Evolutionary conservation across 2,113 vertebrate species (phyloP).

Genomic region (Maccullochella peelii): DNA sequence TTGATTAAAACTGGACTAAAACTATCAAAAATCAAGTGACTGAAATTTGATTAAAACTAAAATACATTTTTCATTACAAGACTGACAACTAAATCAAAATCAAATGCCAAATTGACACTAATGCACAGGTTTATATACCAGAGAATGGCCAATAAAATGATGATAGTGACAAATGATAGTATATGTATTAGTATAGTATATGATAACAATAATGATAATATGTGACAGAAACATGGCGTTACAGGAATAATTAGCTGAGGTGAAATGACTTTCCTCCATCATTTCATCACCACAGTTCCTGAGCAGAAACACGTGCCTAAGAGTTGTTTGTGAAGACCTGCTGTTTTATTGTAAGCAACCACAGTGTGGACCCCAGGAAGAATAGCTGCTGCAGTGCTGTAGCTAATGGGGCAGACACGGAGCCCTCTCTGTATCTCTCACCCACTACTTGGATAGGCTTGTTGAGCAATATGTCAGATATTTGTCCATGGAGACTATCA

Average conservation of each 20-base stretch:
- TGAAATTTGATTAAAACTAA: neutral
- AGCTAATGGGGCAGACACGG: neutral
- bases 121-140: neutral
- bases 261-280: neutral
- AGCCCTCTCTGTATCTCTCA: constrained; percentile 17
- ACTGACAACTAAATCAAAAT: neutral
- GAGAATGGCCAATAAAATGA: neutral
- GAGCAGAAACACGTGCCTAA: neutral
- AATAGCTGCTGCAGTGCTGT: no score
- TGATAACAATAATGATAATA: neutral
- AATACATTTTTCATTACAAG: neutral
- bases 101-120: neutral
- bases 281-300: neutral
- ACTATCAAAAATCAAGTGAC: no score
- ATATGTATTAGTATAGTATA: neutral
- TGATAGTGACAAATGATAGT: neutral
- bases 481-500: constrained; percentile 40
- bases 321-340: constrained; percentile 2
- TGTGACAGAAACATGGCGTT: neutral
- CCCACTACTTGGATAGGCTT: constrained; percentile 9
- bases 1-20: neutral
- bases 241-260: neutral
- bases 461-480: constrained; percentile 44
- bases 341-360: constrained; percentile 3
- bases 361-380: no score